Evolutionary conservation across 2,888 invertebrate genomes (phyloP).

Genomic region (Melanostoma scalare): DNA sequence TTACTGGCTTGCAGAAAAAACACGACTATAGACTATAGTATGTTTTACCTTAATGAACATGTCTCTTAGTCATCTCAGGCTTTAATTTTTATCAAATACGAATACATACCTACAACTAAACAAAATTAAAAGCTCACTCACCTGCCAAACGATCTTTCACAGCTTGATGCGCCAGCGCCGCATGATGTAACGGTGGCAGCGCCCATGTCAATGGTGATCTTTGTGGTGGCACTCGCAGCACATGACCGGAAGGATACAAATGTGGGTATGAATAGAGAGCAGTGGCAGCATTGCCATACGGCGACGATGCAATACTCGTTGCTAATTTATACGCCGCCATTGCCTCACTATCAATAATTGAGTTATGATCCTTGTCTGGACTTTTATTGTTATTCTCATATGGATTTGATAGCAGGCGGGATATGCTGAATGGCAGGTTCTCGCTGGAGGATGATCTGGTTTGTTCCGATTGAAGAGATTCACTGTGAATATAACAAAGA

Average conservation of each 20-base stretch:
- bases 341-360: conserved; percentile 78
- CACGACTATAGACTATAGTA: too few relatives aligned
- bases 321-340: conserved; percentile 81
- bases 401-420: conserved; percentile 89
- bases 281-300: conserved; percentile 80
- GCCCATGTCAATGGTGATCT: conserved; percentile 82
- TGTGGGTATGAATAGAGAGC: conserved; percentile 82
- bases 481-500: conserved; percentile 79
- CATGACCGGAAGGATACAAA: conserved; percentile 85
- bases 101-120: neutral
- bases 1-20: too few relatives aligned
- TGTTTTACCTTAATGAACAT: neutral
- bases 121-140: conserved; percentile 82
- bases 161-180: conserved; percentile 91
- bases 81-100: neutral
- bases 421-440: conserved; percentile 90
- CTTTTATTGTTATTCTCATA: conserved; percentile 84
- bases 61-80: neutral
- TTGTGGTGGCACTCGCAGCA: conserved; percentile 92
- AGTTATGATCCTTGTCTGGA: conserved; percentile 80
- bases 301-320: conserved; percentile 81
- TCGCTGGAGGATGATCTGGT: conserved; percentile 83
- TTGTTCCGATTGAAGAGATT: conserved; percentile 82
- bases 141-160: conserved; percentile 92
- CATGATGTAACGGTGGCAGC: conserved; percentile 83